phyloP scores from a whole-genome alignment of 2,888 invertebrate species.

The Anaspis maculata region DNA sequence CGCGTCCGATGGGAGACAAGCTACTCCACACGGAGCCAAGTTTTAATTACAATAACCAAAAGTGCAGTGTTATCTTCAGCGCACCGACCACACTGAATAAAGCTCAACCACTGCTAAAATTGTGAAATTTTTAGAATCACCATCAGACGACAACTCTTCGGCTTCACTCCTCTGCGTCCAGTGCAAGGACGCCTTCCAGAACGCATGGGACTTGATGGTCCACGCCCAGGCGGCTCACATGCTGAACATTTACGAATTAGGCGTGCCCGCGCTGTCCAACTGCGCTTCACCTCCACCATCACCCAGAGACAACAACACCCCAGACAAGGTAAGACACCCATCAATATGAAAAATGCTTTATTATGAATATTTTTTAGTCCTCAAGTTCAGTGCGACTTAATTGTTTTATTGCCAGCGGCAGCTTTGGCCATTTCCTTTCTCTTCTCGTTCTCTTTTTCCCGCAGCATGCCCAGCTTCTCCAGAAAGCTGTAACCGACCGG shows the following conservation, averaged over 20 bases:
- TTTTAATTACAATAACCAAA: no score
- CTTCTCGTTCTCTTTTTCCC: no score
- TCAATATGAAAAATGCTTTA: no score
- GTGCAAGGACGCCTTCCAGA: slow-evolving; percentile 57
- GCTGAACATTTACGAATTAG: slow-evolving; percentile 59
- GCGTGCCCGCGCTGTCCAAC: slow-evolving; percentile 37
- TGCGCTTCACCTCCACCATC: slow-evolving; percentile 36
- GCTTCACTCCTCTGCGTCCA: slow-evolving; percentile 55
- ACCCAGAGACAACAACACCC: slow-evolving; percentile 35
- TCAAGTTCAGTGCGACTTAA: no score
- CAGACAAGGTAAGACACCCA: slow-evolving; percentile 40
- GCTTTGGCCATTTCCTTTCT: no score
- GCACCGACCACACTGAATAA: no score
- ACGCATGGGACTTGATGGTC: slow-evolving; percentile 62
- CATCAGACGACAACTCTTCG: slow-evolving; percentile 35
- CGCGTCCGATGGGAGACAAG: no score
- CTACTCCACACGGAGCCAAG: no score
- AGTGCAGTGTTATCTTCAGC: no score
- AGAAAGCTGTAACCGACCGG: not conserved
- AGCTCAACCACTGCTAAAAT: not conserved
- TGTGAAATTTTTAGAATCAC: slow-evolving; percentile 24
- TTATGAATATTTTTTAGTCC: no score
- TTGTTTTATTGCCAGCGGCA: no score
- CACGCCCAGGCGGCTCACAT: slow-evolving; percentile 61
- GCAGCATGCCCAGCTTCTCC: no score